Base-by-base conservation (phyloP, 2,797 vertebrate genomes). In the Lutjanus argentimaculatus region DNA sequence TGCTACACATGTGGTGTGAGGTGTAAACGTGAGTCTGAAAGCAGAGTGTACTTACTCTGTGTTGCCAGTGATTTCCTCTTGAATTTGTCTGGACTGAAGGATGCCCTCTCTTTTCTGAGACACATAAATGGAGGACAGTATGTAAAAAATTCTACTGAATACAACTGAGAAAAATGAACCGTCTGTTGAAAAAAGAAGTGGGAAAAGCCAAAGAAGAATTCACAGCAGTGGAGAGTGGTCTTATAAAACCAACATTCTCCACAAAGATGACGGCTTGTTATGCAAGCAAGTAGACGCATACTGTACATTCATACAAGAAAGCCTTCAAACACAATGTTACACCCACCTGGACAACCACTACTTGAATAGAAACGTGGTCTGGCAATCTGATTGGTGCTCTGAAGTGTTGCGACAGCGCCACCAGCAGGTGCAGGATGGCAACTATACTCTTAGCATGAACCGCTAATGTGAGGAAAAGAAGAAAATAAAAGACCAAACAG, bases 11-110 rank as follows among this genome's bases (percentile, higher is more conserved):
- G 48, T 13, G 16, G 14, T 53, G 19, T 16, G 40, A 42, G 72
- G 53, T 58, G 48, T 71, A 11, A 61, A 65, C 61, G 59, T 4
- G 8, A 55, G n/a, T 77, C 45, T 42, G 65, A 56, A 1, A 1
- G 22, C 14, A 17, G 69, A 53, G 46, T 0, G 1, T 8, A 97
- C 98, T 94, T 96, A 99, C 99, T 99, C 99, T 48, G 97, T 99
- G 95, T 99, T 99, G 86, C 98, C 97, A 71, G 99, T 99, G 95
- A 99, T 99, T 95, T 99, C 98, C 95, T 99, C 98, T 89, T 98
- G 98, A 88, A 99, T 96, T 91, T 99, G 98, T 87, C 97, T 96
- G 72, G 98, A 98, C 92, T 99, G 98, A 66, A 99, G 97, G 93
- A 99, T 97, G 88, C 98, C 98, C 92, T 99, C 98, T 94, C 98